phyloP scores from a whole-genome alignment of 2,113 vertebrate genomes.

The Chaetops frenatus region DNA sequence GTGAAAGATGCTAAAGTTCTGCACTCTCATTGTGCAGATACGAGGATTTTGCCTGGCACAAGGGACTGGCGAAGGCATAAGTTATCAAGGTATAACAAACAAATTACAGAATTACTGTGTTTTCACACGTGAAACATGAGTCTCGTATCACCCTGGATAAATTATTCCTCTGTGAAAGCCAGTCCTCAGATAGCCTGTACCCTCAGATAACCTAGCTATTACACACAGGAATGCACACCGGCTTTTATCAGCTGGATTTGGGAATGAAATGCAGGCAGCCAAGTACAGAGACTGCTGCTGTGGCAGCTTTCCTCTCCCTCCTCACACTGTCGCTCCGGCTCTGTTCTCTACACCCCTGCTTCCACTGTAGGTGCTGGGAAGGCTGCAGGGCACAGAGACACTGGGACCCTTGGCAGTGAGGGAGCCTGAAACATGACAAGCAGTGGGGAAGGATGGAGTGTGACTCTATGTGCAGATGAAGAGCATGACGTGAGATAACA shows the following conservation, averaged over 20 bases:
- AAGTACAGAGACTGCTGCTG: background rate
- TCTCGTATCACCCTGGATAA: background rate
- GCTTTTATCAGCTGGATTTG: slow-evolving; percentile 1
- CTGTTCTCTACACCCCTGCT: background rate
- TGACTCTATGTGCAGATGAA: rapidly evolving
- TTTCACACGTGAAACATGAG: background rate
- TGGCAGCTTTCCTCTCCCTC: background rate
- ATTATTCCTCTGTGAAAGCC: background rate
- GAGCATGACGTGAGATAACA: background rate
- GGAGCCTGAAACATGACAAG: background rate
- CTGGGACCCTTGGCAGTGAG: background rate
- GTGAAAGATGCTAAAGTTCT: background rate
- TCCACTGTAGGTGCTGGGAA: background rate
- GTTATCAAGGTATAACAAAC: background rate
- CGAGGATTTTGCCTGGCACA: background rate
- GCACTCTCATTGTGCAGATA: rapidly evolving
- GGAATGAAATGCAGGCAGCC: background rate
- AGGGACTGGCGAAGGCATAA: background rate
- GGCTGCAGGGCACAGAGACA: background rate
- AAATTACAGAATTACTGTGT: background rate
- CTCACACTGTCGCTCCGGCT: rapidly evolving
- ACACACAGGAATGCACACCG: rapidly evolving
- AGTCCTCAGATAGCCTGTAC: slow-evolving; percentile 24
- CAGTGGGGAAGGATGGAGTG: background rate
- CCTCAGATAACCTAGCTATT: slow-evolving; percentile 27